Evolutionary conservation across 1,140 invertebrate genomes (phyloP), one percentile per base, ranked within the genome.

Genomic region (Apis dorsata): DNA sequence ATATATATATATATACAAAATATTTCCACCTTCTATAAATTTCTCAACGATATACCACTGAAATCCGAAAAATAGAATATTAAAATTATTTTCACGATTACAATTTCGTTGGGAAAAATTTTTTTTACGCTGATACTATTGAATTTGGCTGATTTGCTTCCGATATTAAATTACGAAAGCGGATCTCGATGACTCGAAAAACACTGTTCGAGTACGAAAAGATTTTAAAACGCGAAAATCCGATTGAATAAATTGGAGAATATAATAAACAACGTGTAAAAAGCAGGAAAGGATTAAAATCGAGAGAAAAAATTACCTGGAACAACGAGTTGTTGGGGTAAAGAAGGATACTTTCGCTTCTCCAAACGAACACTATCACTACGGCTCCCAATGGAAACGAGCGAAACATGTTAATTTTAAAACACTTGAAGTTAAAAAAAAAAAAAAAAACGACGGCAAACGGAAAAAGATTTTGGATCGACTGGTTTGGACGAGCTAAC

Each of bases 401-500:
- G 19, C 55, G 74, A 7, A 51, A 15, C 77, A 84, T 80, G 63
- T 55, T 57, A 63, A 49, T 63, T 57, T 11, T 2, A 11, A 44
- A 21, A 65, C 10, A 55, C 34, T 34, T 49, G 1, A 4, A 12
- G 12, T 2, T 34, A 34, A 34, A 34, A 34, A 34, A 34, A 24
- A 24, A 24, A 24, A 24, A 24, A n/a, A 7, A 11, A 49, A 10
- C 4, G 66, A 49, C 34, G 34, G 5, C 5, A 49, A 69, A 49
- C 21, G 28, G 13, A 28, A 34, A 10, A 21, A 1, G 65, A n/a
- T 77, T 79, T 79, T 55, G 65, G 57, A 71, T 75, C 81, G 34
- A 53, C 51, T 81, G 84, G 81, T 88, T 79, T n/a, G n/a, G 84
- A 88, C 79, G 86, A 89, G 88, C 84, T 59, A 55, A 11, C 51